These are phyloP conservation scores for Ptychochromis oligacanthus DNA, from an alignment of 2,113 vertebrate genomes.

Conservation along the genomic window DNA sequence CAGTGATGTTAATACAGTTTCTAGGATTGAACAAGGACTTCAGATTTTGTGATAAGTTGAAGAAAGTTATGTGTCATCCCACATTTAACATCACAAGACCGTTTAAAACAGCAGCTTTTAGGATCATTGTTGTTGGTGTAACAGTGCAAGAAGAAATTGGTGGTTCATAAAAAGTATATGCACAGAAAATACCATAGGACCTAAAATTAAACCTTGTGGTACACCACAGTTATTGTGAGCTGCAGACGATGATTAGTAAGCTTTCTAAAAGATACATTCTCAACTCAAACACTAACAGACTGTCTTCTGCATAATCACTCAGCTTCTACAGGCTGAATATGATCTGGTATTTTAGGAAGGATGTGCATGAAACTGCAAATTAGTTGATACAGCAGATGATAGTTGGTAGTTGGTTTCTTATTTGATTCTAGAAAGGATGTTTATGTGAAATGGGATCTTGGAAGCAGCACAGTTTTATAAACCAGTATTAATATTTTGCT, in stretches of 20 bases:
- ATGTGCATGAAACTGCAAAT: not conserved
- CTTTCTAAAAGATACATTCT: not conserved
- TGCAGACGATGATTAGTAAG: not conserved
- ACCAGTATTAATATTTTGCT: too few relatives aligned
- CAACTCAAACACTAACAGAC: fast-evolving
- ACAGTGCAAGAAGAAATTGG: too few relatives aligned
- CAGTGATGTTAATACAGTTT: not conserved
- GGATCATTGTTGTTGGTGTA: too few relatives aligned
- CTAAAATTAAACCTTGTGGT: too few relatives aligned
- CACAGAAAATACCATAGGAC: too few relatives aligned
- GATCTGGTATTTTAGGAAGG: not conserved
- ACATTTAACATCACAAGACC: too few relatives aligned
- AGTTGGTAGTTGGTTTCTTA: not conserved
- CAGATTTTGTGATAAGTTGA: not conserved
- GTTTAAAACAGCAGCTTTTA: too few relatives aligned
- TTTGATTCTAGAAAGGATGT: not conserved
- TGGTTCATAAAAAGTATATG: too few relatives aligned
- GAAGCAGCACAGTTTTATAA: not conserved
- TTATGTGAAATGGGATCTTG: not conserved
- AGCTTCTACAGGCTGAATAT: not conserved
- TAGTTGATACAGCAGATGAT: not conserved
- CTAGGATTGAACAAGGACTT: not conserved
- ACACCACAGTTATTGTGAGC: not conserved
- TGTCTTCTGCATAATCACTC: not conserved
- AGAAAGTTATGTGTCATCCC: fast-evolving